Evolutionary conservation across 2,888 invertebrate species (phyloP), one percentile per base, ranked within the genome.

Genomic region (Eupithecia tripunctaria): DNA sequence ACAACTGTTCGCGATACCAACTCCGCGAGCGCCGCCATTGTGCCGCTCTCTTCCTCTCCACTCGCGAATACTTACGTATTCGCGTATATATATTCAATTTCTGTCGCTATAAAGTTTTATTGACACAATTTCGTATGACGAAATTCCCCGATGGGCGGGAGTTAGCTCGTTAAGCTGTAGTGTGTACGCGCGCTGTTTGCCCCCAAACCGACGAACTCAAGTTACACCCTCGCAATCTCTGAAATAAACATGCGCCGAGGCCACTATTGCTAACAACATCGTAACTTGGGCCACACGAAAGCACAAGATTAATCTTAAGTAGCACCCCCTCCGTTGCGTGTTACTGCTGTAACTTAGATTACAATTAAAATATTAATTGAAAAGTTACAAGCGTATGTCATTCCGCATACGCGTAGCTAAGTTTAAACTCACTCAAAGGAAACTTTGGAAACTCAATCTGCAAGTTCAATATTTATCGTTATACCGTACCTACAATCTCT

Each of bases 151-250:
- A 88, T 88, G 89, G 87, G 87, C 82, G 80, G 80, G 85, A 89
- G 90, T 87, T 88, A 86, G 87, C 88, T 90, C 90, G 89, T 90
- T 90, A 91, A 89, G 89, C 82, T 85, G 88, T 86, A 86, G 87
- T 88, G 84, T 83, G 81, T 82, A 51, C 47, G 81, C 80, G 84
- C 84, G 80, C 82, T 91, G 88, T 90, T 90, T 91, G 86, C 85
- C 89, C 88, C 90, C 89, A 86, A 88, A 88, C 89, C 88, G 83
- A 89, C 87, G 89, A 91, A 90, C 86, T 90, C 88, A 86, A 91
- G 88, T 89, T 88, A 90, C 91, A 89, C 88, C 88, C 90, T 89
- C 88, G 86, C 90, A 90, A 91, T 91, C 90, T 90, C 86, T 86
- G 88, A 89, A 91, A 91, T 90, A 91, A 91, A 91, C 91, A 91